Evolutionary conservation across 1,140 invertebrate genomes (phyloP).

Genomic region (Linepithema humile): DNA sequence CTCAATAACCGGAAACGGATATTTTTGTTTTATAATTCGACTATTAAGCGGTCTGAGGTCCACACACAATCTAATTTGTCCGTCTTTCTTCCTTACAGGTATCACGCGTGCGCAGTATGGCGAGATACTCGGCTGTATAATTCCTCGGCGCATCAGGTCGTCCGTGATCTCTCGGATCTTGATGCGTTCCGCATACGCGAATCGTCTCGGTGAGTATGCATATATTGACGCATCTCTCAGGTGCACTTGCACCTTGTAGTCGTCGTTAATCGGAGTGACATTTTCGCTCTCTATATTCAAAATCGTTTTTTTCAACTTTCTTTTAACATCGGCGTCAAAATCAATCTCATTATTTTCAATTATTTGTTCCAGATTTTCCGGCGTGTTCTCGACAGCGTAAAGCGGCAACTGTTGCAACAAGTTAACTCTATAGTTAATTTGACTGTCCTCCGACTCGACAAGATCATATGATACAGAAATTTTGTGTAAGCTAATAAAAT

Average conservation of each 20-base stretch:
- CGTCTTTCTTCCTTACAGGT: not conserved
- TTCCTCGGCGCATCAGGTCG: not conserved
- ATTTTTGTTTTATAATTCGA: not conserved
- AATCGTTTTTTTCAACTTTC: not conserved
- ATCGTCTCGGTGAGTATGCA: not conserved
- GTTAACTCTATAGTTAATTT: not conserved
- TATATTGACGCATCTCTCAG: not conserved
- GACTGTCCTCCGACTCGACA: no score
- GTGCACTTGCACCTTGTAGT: not conserved
- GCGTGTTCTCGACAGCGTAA: not conserved
- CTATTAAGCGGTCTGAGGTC: not conserved
- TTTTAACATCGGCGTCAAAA: not conserved
- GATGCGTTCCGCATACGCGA: not conserved
- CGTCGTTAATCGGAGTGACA: not conserved
- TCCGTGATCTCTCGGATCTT: not conserved
- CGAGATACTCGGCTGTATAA: not conserved
- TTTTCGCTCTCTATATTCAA: no score
- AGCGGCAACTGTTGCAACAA: not conserved
- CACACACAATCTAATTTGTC: not conserved
- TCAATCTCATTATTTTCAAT: not conserved
- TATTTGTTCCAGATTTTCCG: not conserved
- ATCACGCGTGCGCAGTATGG: not conserved
- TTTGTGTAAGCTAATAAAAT: not conserved
- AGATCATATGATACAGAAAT: no score
- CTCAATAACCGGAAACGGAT: not conserved